Evolutionary conservation across 2,797 vertebrate genomes (phyloP).

Genomic region (Esox masquinongy): DNA sequence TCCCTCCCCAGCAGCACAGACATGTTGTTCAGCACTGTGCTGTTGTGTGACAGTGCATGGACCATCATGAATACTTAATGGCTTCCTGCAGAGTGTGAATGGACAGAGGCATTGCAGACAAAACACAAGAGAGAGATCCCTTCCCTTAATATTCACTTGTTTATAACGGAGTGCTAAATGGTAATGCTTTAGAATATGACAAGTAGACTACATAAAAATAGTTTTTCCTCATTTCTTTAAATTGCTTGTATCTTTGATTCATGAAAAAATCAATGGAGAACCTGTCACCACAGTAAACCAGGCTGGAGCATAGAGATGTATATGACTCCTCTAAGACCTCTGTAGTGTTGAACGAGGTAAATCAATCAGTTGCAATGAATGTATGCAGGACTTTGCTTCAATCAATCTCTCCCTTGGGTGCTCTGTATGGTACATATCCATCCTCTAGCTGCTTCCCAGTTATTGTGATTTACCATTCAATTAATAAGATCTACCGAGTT

Average conservation of each 20-base stretch:
- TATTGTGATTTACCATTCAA: too few species aligned
- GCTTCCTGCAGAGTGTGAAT: constrained; percentile 37
- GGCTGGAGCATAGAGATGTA: not conserved
- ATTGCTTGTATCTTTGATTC: not conserved
- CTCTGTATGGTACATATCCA: not conserved
- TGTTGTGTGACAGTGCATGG: constrained; percentile 39
- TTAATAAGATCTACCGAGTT: too few species aligned
- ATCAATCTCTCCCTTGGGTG: not conserved
- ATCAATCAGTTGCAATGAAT: not conserved
- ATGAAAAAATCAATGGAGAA: not conserved
- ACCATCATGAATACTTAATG: constrained; percentile 64
- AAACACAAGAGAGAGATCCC: constrained; percentile 32
- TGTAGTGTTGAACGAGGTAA: not conserved
- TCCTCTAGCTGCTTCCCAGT: not conserved
- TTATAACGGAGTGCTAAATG: not conserved
- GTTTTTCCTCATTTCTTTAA: too few species aligned
- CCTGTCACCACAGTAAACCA: not conserved
- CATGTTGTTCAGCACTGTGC: constrained; percentile 20
- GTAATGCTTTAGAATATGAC: not conserved
- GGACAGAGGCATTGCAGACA: constrained; percentile 24
- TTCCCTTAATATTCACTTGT: not conserved
- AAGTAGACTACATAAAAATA: not conserved
- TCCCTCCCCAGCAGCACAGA: not conserved
- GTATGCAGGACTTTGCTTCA: not conserved
- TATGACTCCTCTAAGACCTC: not conserved